Base-by-base conservation (phyloP, 2,113 vertebrate genomes). In the Egretta garzetta region DNA sequence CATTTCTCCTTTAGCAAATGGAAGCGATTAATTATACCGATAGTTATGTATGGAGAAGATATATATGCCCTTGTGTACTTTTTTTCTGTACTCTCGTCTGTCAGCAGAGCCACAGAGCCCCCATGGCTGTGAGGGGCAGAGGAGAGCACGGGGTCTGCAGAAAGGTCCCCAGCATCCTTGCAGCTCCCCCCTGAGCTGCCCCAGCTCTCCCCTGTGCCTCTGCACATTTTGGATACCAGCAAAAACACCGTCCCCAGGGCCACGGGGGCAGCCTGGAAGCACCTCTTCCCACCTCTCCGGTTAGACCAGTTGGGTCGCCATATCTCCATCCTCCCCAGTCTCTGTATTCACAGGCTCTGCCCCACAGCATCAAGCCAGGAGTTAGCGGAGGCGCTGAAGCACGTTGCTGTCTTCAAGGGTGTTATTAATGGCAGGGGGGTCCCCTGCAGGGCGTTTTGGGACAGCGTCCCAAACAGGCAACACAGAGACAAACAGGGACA, bases 41-140 rank as follows among this genome's bases (percentile, higher is more conserved):
- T 4, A 26, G 35, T 3, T 3, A 2, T 1, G 10, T 22, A 1
- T 9, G 0, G 2, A 47, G 58, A 11, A 30, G 50, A 14, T 15
- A 10, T 5, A 4, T 4, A 3, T 6, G 2, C 30, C 20, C 23
- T 62, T 24, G 30, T 2, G 11, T 12, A 2, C 4, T 18, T 12
- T 22, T 15, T 18, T 35, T 15, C 45, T 16, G 39, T 28, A 8
- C 43, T 20, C 35, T n/a, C 7, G 16, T 13, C 37, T 21, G 0
- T 0, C 33, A 75, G 47, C 80, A 80, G 43, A 67, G 49, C 23
- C 32, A 6, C 20, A 16, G 52, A 21, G 10, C 30, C 27, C 13
- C 18, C 3, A 0, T 27, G 71, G 71, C 17, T 30, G 50, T 1
- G 23, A 20, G 58, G n/a, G n/a, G 33, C 62, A 9, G 11, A 18